Evolutionary conservation across 1,140 invertebrate species (phyloP).

Genomic region (Carposina sasakii): DNA sequence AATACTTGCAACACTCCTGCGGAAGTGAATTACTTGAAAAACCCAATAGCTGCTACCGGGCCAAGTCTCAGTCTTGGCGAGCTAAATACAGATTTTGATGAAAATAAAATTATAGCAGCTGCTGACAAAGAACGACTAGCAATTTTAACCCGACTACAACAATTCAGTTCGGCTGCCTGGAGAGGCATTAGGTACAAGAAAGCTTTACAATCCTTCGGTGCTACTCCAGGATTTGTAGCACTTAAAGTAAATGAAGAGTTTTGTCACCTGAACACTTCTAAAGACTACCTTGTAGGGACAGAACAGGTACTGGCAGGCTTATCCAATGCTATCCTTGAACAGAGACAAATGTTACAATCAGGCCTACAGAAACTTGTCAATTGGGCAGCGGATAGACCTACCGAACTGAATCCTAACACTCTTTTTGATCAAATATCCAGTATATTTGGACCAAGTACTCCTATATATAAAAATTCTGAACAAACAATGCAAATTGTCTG

Average conservation of each 20-base stretch:
- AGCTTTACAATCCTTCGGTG: conserved; percentile 9
- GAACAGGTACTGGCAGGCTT: conserved; percentile 20
- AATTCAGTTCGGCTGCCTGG: conserved; percentile 5
- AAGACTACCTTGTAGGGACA: conserved; percentile 8
- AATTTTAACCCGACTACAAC: not conserved
- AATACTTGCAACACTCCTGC: not conserved
- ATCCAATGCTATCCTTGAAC: conserved; percentile 14
- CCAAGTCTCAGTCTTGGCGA: not conserved
- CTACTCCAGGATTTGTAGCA: conserved; percentile 23
- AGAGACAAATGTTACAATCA: not conserved
- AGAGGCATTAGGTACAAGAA: conserved; percentile 1
- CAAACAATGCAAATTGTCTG: conserved; percentile 29
- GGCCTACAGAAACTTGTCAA: conserved; percentile 1
- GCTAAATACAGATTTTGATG: not conserved
- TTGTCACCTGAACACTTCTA: conserved; percentile 15
- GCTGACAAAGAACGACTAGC: not conserved
- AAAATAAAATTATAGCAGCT: not conserved
- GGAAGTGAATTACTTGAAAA: not conserved
- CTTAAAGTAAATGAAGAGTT: conserved; percentile 28
- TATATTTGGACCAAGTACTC: conserved; percentile 1
- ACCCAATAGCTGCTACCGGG: not conserved
- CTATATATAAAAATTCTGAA: conserved; percentile 9
- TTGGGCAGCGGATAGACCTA: not conserved
- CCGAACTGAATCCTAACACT: not conserved
- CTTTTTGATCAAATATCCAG: not conserved